These are phyloP conservation scores for Leucania comma DNA, from an alignment of 2,888 invertebrate genomes.

Conservation along the genomic window DNA sequence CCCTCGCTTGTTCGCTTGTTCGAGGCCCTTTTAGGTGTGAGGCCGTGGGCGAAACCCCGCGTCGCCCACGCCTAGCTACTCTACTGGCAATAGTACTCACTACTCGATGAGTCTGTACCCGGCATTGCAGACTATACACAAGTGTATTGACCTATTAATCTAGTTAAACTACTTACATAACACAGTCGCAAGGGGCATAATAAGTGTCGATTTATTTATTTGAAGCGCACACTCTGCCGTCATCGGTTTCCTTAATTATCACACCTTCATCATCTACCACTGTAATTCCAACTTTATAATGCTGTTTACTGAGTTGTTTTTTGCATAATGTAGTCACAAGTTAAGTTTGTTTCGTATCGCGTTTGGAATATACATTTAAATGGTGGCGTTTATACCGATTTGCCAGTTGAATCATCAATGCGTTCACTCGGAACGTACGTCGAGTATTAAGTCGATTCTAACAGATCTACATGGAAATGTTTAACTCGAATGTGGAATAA, in stretches of 20 bases:
- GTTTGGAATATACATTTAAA: conserved; percentile 68
- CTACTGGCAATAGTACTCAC: no score
- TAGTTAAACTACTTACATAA: conserved; percentile 81
- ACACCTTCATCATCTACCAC: conserved; percentile 54
- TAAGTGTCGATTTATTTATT: conserved; percentile 76
- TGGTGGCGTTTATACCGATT: conserved; percentile 77
- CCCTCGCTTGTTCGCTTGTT: no score
- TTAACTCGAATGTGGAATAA: conserved; percentile 64
- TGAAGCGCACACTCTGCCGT: conserved; percentile 75
- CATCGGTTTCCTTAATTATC: conserved; percentile 77
- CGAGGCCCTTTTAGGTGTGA: background rate
- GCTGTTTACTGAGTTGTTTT: conserved; percentile 45
- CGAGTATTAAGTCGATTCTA: conserved; percentile 62
- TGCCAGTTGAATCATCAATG: conserved; percentile 79
- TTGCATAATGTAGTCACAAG: conserved; percentile 27
- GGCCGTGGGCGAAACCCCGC: no score
- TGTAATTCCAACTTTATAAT: conserved; percentile 45
- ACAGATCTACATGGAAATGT: conserved; percentile 65
- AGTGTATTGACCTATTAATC: conserved; percentile 84
- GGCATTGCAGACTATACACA: conserved; percentile 54
- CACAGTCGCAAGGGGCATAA: conserved; percentile 72
- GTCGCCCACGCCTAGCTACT: no score
- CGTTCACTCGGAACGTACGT: conserved; percentile 61
- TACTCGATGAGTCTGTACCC: conserved; percentile 44
- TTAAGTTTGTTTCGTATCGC: conserved; percentile 60